Evolutionary conservation across 2,113 vertebrate genomes (phyloP).

Genomic region (Coptodon bakossiorum): DNA sequence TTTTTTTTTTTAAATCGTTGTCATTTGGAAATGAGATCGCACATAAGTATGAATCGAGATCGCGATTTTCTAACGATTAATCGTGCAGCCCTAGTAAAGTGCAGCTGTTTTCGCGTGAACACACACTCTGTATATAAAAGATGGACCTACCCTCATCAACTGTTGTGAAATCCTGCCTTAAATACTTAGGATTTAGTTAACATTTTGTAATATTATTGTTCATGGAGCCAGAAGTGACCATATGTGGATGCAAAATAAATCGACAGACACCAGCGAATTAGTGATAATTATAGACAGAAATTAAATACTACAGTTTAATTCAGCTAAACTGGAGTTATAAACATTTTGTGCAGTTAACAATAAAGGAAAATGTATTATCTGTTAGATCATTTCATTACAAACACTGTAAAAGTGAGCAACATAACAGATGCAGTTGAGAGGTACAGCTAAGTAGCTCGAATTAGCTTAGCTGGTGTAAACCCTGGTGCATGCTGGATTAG

Average conservation of each 20-base stretch:
- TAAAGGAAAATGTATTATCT: neutral
- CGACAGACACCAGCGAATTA: neutral
- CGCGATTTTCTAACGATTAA: too few relatives aligned
- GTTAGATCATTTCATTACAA: neutral
- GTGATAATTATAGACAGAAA: neutral
- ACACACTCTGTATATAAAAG: neutral
- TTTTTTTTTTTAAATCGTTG: too few relatives aligned
- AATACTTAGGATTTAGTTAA: neutral
- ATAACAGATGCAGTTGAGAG: neutral
- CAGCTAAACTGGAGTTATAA: neutral
- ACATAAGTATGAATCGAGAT: too few relatives aligned
- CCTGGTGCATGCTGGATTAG: neutral
- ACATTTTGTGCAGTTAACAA: neutral
- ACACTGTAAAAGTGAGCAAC: neutral
- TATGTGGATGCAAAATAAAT: neutral
- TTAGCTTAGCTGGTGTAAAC: neutral
- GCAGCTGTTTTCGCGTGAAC: neutral
- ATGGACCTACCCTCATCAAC: neutral
- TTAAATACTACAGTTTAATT: neutral
- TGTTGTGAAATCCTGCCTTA: neutral
- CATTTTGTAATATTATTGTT: neutral
- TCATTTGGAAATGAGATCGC: too few relatives aligned
- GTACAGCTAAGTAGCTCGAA: neutral
- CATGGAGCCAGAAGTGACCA: neutral
- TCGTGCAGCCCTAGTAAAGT: neutral